Percentiles rank a stretch among this genome's conserved stretches.
Conservation (phyloP, 2,113 vertebrate species). For the Myotis yumanensis region DNA sequence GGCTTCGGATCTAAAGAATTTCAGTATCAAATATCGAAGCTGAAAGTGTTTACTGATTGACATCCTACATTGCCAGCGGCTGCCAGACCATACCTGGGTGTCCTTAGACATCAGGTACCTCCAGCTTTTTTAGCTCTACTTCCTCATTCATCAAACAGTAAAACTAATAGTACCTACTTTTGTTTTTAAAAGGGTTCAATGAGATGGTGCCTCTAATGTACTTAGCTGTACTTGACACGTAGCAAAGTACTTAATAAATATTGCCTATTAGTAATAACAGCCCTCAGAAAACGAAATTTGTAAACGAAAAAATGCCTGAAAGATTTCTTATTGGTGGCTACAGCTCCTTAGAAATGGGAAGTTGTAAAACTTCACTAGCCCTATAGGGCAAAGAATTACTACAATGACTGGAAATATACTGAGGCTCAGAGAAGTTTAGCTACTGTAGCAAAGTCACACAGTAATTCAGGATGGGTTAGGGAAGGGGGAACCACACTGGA, state of each 20-base stretch:
- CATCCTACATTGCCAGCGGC: background rate
- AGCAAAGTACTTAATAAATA: background rate
- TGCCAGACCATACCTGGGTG: background rate
- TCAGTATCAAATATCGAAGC: background rate
- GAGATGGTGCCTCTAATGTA: background rate
- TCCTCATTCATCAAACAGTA: background rate
- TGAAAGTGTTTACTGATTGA: background rate
- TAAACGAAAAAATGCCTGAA: background rate
- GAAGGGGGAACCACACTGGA: background rate
- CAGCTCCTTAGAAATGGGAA: background rate
- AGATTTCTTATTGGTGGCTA: background rate
- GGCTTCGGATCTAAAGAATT: background rate
- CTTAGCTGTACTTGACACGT: background rate
- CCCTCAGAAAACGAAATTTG: background rate
- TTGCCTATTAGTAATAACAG: background rate
- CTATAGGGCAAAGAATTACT: background rate
- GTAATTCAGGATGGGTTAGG: too few relatives aligned
- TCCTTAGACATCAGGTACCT: background rate
- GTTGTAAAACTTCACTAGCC: background rate
- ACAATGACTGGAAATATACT: background rate
- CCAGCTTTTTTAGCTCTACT: background rate
- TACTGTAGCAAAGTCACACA: background rate
- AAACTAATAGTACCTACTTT: background rate
- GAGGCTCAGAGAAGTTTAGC: background rate
- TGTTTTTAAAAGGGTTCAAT: conserved; percentile 28